Evolutionary conservation across 2,888 invertebrate species (phyloP).

Genomic region (Polyommatus iphigenia): DNA sequence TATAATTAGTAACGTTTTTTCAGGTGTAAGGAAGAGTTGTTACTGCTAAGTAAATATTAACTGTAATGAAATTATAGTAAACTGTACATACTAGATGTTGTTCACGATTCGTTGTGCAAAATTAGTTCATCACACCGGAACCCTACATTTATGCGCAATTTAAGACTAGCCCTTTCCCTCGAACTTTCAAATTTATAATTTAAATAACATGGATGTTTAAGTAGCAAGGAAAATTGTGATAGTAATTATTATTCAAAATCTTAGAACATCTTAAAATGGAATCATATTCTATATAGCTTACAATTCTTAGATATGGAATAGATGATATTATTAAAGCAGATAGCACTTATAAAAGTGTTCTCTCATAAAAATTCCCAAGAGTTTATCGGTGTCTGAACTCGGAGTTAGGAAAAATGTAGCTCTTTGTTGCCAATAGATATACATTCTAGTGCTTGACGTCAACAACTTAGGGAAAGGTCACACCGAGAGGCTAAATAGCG

Average conservation of each 20-base stretch:
- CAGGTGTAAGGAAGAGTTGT: neutral
- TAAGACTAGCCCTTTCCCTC: too few relatives aligned
- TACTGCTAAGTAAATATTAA: neutral
- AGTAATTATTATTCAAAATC: too few relatives aligned
- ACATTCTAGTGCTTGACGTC: neutral
- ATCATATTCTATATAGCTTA: neutral
- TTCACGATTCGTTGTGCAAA: too few relatives aligned
- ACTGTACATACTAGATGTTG: too few relatives aligned
- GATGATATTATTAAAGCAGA: neutral
- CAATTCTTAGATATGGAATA: neutral
- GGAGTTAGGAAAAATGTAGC: conserved; percentile 1
- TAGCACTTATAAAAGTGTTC: neutral
- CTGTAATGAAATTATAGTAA: neutral
- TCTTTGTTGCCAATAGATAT: conserved; percentile 15
- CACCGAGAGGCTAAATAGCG: neutral
- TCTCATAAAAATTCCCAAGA: neutral
- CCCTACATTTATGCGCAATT: too few relatives aligned
- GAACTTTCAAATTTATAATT: too few relatives aligned
- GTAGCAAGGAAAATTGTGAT: too few relatives aligned
- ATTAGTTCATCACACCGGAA: too few relatives aligned
- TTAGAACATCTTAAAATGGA: too few relatives aligned
- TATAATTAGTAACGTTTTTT: neutral
- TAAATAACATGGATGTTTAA: too few relatives aligned
- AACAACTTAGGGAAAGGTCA: neutral
- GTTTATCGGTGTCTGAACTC: conserved; percentile 21